Percentiles rank a stretch among this genome's conserved stretches.
These are phyloP conservation scores for Syngnathus rostellatus DNA, from an alignment of 2,797 vertebrate species.

Conservation along the genomic window DNA sequence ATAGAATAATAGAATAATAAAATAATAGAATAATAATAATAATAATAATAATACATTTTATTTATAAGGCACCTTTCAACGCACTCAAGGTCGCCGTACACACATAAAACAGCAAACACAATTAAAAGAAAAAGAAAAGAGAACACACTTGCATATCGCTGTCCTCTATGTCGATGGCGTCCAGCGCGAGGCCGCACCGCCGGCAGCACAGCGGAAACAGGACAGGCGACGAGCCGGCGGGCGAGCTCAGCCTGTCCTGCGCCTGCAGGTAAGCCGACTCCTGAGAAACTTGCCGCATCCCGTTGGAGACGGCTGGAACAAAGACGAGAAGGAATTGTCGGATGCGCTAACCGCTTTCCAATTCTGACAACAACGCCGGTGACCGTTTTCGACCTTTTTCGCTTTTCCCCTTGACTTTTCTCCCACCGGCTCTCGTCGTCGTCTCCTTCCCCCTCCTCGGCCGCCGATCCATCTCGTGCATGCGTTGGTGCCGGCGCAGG, in stretches of 20 bases:
- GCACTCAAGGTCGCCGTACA: too few species aligned
- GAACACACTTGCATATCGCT: slow-evolving; percentile 49
- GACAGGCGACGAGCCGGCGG: slow-evolving; percentile 75
- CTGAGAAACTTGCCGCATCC: slow-evolving; percentile 73
- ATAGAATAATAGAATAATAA: too few species aligned
- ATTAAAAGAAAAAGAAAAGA: too few species aligned
- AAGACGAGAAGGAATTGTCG: not conserved
- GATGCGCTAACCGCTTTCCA: too few species aligned
- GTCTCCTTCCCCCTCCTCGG: slow-evolving; percentile 66
- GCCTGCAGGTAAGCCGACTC: slow-evolving; percentile 75
- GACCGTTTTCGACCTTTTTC: slow-evolving; percentile 35
- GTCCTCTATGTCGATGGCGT: slow-evolving; percentile 40
- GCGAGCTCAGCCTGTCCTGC: slow-evolving; percentile 52
- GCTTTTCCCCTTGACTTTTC: slow-evolving; percentile 4
- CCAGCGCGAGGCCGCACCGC: slow-evolving; percentile 80
- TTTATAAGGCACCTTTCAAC: too few species aligned
- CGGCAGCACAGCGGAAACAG: slow-evolving; percentile 86
- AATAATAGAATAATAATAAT: too few species aligned
- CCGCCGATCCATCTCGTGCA: slow-evolving; percentile 81
- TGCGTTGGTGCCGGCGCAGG: slow-evolving; percentile 88
- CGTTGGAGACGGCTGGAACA: slow-evolving; percentile 66
- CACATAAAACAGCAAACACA: too few species aligned
- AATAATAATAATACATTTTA: too few species aligned
- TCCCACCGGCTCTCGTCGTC: slow-evolving; percentile 32
- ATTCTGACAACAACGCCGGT: too few species aligned